Conservation (phyloP, 2,113 vertebrate species). For the Aegithalos caudatus region DNA sequence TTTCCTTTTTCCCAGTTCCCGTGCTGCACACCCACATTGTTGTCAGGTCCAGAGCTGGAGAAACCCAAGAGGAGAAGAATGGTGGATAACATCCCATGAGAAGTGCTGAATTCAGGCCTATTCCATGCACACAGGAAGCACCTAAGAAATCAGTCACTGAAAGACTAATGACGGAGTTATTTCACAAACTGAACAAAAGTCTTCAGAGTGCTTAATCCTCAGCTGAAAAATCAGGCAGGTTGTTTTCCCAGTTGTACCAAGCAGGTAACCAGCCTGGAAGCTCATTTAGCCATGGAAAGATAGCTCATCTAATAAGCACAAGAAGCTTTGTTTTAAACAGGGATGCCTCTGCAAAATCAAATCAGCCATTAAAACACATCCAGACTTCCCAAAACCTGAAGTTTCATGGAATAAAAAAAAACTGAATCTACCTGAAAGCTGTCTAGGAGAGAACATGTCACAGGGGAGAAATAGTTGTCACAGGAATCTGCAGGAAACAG, state of each 20-base stretch:
- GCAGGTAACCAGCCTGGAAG: background rate
- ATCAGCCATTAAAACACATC: background rate
- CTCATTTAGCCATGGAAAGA: background rate
- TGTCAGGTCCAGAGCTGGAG: background rate
- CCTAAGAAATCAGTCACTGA: background rate
- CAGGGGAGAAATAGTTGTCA: background rate
- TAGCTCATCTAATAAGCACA: background rate
- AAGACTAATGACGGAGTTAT: background rate
- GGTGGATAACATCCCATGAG: background rate
- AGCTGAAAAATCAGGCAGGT: background rate
- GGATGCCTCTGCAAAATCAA: background rate
- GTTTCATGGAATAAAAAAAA: background rate
- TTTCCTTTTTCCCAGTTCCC: background rate
- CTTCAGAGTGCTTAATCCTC: background rate
- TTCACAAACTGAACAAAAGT: background rate
- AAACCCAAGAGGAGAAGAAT: background rate
- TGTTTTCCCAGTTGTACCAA: background rate
- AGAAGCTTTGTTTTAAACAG: background rate
- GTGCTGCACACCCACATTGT: background rate
- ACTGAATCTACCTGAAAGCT: background rate
- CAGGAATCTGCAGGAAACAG: background rate
- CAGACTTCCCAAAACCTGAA: background rate
- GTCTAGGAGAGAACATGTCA: background rate
- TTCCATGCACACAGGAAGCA: background rate
- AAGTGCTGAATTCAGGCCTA: background rate